Evolutionary conservation across 2,888 invertebrate genomes (phyloP).

Genomic region (Sinotaia quadrata): DNA sequence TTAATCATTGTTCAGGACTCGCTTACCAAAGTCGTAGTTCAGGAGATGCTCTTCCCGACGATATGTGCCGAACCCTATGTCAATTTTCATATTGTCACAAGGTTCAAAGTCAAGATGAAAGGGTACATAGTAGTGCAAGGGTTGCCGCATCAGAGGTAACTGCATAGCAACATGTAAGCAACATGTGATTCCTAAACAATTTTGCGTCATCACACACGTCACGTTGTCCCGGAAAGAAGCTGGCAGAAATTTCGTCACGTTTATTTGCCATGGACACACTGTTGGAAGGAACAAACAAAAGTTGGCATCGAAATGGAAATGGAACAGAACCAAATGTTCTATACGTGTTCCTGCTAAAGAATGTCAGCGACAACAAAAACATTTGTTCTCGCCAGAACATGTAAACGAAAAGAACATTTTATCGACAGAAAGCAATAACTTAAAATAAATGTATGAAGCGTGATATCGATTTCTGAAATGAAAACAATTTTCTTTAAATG

Average conservation of each 20-base stretch:
- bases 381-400: too few relatives aligned
- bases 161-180: conserved; percentile 29
- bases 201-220: conserved; percentile 29
- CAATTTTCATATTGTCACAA: conserved; percentile 37
- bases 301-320: too few relatives aligned
- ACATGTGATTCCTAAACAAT: conserved; percentile 41
- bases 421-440: too few relatives aligned
- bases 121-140: conserved; percentile 12
- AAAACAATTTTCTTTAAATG: too few relatives aligned
- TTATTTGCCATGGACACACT: conserved; percentile 26
- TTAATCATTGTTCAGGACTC: too few relatives aligned
- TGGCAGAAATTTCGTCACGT: conserved; percentile 19
- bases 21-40: conserved; percentile 40
- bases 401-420: too few relatives aligned
- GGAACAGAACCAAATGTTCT: too few relatives aligned
- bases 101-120: conserved; percentile 32
- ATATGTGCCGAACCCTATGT: conserved; percentile 36
- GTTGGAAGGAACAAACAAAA: too few relatives aligned
- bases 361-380: too few relatives aligned
- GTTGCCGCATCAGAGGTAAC: conserved; percentile 13
- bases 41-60: conserved; percentile 31
- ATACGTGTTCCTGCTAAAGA: too few relatives aligned
- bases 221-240: conserved; percentile 18
- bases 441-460: too few relatives aligned
- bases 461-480: too few relatives aligned